phyloP scores from a whole-genome alignment of 2,113 vertebrate species.

The Columba janthina region DNA sequence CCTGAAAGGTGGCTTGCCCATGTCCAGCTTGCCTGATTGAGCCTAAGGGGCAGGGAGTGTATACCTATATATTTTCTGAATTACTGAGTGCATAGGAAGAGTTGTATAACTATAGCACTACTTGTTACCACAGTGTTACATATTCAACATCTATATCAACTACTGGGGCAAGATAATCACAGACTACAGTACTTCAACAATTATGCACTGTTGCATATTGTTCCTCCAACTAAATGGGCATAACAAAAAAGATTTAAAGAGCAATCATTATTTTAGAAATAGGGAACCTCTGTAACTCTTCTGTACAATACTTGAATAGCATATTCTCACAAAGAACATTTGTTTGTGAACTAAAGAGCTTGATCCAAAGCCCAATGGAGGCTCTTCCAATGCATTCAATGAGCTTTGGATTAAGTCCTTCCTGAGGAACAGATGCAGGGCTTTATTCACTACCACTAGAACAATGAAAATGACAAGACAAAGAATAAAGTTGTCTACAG shows the following conservation, averaged over 20 bases:
- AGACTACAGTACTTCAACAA: not conserved
- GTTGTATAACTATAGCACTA: not conserved
- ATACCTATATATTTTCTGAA: not conserved
- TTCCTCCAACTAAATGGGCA: not conserved
- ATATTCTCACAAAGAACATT: constrained; percentile 34
- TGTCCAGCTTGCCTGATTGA: not conserved
- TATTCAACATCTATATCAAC: not conserved
- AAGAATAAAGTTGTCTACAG: constrained; percentile 30
- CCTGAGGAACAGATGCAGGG: constrained; percentile 52
- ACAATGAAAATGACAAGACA: constrained; percentile 51
- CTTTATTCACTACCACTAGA: constrained; percentile 28
- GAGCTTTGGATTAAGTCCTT: constrained; percentile 56
- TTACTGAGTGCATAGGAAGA: not conserved
- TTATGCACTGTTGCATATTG: not conserved
- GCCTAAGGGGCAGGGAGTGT: not conserved
- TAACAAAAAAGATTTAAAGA: constrained; percentile 5
- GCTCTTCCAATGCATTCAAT: constrained; percentile 38
- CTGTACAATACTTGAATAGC: constrained; percentile 9
- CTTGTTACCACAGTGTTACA: not conserved
- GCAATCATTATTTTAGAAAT: constrained; percentile 20
- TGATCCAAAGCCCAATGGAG: constrained; percentile 15
- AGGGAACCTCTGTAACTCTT: constrained; percentile 16
- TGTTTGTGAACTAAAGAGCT: constrained; percentile 34
- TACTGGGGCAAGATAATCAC: not conserved
- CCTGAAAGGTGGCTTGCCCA: not conserved